A percentile compares a stretch with the other conserved stretches of the same genome.
Conservation (phyloP, 2,113 vertebrate genomes). For the Penelope pileata region DNA sequence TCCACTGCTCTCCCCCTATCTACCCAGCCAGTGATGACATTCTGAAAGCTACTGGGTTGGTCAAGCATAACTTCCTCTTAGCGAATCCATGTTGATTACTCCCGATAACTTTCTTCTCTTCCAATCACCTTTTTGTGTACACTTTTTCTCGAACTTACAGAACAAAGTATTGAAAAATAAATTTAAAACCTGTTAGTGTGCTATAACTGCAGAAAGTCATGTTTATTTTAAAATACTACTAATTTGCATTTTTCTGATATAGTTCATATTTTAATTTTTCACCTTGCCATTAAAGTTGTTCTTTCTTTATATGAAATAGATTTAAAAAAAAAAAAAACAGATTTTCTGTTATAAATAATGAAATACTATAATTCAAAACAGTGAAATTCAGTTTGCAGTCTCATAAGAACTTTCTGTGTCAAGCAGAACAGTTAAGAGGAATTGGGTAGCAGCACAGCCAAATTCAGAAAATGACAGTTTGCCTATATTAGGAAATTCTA, state of each 20-base stretch:
- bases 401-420: neutral
- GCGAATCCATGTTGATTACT: too few relatives aligned
- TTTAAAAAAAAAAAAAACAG: neutral
- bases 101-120: too few relatives aligned
- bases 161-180: neutral
- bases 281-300: neutral
- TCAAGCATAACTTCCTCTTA: too few relatives aligned
- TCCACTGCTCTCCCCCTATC: too few relatives aligned
- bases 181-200: neutral
- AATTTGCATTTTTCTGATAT: neutral
- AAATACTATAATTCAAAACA: neutral
- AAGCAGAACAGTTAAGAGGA: neutral
- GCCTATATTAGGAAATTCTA: neutral
- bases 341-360: neutral
- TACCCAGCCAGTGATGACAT: too few relatives aligned
- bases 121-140: neutral
- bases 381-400: neutral
- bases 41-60: too few relatives aligned
- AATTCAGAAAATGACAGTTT: neutral
- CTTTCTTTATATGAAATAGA: neutral
- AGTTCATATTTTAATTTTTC: neutral
- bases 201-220: neutral
- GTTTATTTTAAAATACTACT: neutral
- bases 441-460: neutral
- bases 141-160: neutral